These are phyloP conservation scores for Eulemur macaco DNA, from an alignment of 2,113 vertebrate genomes.

Conservation along the genomic window DNA sequence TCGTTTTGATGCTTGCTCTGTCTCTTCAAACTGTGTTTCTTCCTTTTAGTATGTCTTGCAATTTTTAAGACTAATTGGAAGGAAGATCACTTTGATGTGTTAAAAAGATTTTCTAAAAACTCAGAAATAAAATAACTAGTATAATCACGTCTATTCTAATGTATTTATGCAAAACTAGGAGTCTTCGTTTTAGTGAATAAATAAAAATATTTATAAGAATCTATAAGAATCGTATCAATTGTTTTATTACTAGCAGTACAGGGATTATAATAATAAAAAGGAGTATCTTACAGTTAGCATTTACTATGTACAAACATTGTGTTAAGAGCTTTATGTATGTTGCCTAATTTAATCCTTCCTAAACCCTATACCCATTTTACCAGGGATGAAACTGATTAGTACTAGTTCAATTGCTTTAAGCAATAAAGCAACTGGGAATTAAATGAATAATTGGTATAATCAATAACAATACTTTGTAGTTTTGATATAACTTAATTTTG, in stretches of 20 bases:
- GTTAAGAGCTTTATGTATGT: not conserved
- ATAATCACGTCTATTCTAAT: not conserved
- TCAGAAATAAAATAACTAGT: not conserved
- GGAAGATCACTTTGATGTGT: not conserved
- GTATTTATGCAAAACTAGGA: not conserved
- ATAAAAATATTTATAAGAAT: slow-evolving; percentile 15
- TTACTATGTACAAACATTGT: not conserved
- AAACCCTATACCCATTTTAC: not conserved
- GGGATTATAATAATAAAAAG: not conserved
- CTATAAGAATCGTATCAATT: not conserved
- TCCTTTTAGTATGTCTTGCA: not conserved
- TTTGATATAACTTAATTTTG: not conserved
- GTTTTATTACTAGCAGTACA: not conserved
- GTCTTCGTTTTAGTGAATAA: slow-evolving; percentile 20
- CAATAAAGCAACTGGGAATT: not conserved
- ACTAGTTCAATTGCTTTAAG: not conserved
- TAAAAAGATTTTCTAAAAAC: not conserved
- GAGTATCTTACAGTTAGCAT: not conserved
- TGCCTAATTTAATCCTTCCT: not conserved
- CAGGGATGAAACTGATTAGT: not conserved
- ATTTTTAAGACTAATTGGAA: not conserved
- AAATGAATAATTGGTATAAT: not conserved
- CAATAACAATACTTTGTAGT: slow-evolving; percentile 11
- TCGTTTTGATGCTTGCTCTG: not conserved
- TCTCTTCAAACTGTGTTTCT: not conserved